phyloP scores from a whole-genome alignment of 2,888 invertebrate genomes.

The Beris morrisii region DNA sequence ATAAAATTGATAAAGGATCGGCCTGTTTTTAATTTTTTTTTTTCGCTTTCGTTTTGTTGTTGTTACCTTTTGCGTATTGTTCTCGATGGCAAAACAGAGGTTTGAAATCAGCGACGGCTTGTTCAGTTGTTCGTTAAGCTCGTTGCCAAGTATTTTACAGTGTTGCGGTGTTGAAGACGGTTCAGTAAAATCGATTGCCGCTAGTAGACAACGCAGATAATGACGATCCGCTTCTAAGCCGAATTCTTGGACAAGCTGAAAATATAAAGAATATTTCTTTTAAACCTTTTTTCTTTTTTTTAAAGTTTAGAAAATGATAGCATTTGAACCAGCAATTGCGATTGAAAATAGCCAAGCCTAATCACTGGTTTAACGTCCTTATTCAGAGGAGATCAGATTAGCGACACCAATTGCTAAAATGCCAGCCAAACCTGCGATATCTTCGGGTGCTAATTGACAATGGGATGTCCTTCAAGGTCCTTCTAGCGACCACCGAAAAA shows the following conservation, averaged over 20 bases:
- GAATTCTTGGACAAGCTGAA: conserved; percentile 84
- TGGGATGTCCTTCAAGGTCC: no score
- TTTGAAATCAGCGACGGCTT: conserved; percentile 86
- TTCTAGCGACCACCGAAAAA: no score
- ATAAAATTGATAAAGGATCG: not conserved
- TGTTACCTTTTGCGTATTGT: conserved; percentile 71
- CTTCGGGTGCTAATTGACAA: no score
- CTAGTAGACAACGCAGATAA: conserved; percentile 91
- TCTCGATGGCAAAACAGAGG: conserved; percentile 85
- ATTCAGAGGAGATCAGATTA: no score
- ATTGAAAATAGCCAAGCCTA: no score
- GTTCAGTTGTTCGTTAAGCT: conserved; percentile 76
- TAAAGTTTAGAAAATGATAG: no score
- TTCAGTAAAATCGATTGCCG: conserved; percentile 80
- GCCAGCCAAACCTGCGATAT: no score
- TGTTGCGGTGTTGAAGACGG: conserved; percentile 65
- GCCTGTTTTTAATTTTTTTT: not conserved
- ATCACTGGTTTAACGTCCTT: not conserved
- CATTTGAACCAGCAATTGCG: no score
- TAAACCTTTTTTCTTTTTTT: not conserved
- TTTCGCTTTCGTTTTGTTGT: not conserved
- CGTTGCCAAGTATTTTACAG: conserved; percentile 76
- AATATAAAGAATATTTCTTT: conserved; percentile 44
- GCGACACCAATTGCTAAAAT: no score
- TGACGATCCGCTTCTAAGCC: conserved; percentile 97